These are phyloP conservation scores for Acrossocheilus wenchowensis DNA, from an alignment of 2,797 vertebrate species.

Conservation along the genomic window DNA sequence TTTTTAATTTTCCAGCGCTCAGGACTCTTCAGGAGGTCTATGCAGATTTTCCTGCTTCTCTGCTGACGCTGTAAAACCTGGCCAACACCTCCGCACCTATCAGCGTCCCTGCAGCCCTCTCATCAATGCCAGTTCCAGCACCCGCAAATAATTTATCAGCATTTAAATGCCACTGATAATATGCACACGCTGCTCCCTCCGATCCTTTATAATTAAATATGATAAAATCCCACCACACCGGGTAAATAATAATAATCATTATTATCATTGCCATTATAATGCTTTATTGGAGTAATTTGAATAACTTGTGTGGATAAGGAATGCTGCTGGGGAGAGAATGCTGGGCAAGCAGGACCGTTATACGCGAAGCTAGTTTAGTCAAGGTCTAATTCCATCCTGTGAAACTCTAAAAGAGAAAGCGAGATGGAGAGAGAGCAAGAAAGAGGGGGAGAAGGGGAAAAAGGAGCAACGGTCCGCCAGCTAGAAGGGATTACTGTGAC, in stretches of 20 bases:
- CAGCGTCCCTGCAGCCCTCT: constrained; percentile 52
- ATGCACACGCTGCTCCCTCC: constrained; percentile 63
- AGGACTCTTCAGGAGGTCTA: constrained; percentile 59
- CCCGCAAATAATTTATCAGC: constrained; percentile 72
- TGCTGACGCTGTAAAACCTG: constrained; percentile 61
- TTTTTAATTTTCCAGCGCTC: constrained; percentile 62
- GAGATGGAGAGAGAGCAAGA: constrained; percentile 54
- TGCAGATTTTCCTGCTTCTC: constrained; percentile 60
- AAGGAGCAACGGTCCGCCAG: constrained; percentile 58
- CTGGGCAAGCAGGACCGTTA: constrained; percentile 67
- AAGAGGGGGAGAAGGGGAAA: constrained; percentile 23
- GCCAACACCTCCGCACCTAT: constrained; percentile 56
- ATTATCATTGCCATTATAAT: constrained; percentile 68
- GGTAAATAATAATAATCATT: constrained; percentile 78
- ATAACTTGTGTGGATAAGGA: constrained; percentile 69
- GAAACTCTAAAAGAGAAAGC: constrained; percentile 34
- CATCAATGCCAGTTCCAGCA: constrained; percentile 51
- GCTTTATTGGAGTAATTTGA: constrained; percentile 74
- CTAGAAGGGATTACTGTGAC: constrained; percentile 78
- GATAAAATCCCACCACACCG: constrained; percentile 61
- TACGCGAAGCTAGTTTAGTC: constrained; percentile 47
- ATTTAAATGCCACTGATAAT: constrained; percentile 70
- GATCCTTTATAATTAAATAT: constrained; percentile 77
- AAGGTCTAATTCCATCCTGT: constrained; percentile 39
- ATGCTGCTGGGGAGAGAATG: constrained; percentile 56